Percentiles rank a stretch among this genome's conserved stretches.
Evolutionary conservation across 2,888 invertebrate genomes (phyloP).

Genomic region (Caenorhabditis wallacei): DNA sequence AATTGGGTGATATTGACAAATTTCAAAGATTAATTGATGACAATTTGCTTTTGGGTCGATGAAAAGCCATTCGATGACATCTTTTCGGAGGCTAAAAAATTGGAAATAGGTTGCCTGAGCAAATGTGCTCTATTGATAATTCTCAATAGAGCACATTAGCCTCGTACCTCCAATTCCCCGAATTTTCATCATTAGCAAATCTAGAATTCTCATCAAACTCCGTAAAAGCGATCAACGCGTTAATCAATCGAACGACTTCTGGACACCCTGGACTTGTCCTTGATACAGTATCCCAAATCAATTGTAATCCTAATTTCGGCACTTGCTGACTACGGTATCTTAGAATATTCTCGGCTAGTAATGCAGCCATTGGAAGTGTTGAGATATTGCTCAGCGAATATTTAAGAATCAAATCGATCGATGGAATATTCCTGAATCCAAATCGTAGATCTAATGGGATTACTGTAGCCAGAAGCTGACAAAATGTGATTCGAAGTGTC

Average conservation of each 20-base stretch:
- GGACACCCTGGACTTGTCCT: slow-evolving; percentile 25
- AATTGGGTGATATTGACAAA: slow-evolving; percentile 50
- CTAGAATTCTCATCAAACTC: slow-evolving; percentile 47
- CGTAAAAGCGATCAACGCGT: slow-evolving; percentile 39
- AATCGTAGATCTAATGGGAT: slow-evolving; percentile 6
- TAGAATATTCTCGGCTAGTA: slow-evolving; percentile 30
- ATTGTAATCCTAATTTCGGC: slow-evolving; percentile 5
- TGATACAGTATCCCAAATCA: slow-evolving; percentile 50
- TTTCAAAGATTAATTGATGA: slow-evolving; percentile 31
- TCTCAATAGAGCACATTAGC: no score
- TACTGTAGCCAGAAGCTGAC: slow-evolving; percentile 11
- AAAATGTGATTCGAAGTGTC: slow-evolving; percentile 30
- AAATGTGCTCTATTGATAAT: no score
- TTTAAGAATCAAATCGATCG: slow-evolving; percentile 48
- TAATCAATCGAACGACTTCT: slow-evolving; percentile 32
- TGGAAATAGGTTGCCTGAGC: no score
- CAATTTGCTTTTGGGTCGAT: slow-evolving; percentile 19
- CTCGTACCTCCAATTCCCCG: slow-evolving; percentile 41
- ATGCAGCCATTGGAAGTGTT: slow-evolving; percentile 23
- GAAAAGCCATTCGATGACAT: slow-evolving; percentile 48
- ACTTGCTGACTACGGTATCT: slow-evolving; percentile 3
- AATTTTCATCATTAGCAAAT: slow-evolving; percentile 38
- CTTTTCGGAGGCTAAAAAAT: slow-evolving; percentile 55
- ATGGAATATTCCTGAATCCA: slow-evolving; percentile 20
- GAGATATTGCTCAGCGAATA: slow-evolving; percentile 40